Conservation (phyloP, 2,797 vertebrate genomes). For the Micromesistius poutassou region DNA sequence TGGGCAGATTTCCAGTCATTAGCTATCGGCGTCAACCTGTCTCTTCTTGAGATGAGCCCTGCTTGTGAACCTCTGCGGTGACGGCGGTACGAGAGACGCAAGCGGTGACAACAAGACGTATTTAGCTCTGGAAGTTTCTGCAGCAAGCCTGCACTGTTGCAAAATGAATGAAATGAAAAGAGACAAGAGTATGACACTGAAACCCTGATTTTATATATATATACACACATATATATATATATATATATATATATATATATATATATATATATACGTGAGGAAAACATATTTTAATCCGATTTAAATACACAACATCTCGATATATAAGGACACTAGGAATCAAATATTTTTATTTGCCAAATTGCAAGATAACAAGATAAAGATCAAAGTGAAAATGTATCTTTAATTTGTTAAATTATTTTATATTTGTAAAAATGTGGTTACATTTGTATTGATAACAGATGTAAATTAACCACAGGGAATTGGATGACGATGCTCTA, state of each 20-base stretch:
- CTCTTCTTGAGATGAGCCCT: constrained; percentile 31
- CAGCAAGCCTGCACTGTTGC: not conserved
- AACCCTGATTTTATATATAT: not conserved
- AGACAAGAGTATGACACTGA: no score
- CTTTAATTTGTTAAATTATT: not conserved
- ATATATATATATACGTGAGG: no score
- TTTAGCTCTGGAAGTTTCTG: not conserved
- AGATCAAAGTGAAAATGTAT: not conserved
- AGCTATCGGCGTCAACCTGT: constrained; percentile 61
- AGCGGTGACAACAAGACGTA: not conserved
- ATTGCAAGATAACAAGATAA: not conserved
- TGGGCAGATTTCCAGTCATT: constrained; percentile 67
- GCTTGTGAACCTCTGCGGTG: constrained; percentile 27
- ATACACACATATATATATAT: not conserved
- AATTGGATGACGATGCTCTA: not conserved
- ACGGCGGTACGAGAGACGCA: constrained; percentile 4
- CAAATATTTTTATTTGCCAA: no score
- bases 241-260: not conserved
- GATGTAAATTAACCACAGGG: not conserved
- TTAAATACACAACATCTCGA: no score
- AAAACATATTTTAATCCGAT: no score
- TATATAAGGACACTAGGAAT: no score
- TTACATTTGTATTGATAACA: not conserved
- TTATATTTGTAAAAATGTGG: not conserved
- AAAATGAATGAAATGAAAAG: no score